A percentile compares a stretch with the other conserved stretches of the same genome.
phyloP scores from a whole-genome alignment of 2,888 invertebrate species.

The Apotomis turbidana region DNA sequence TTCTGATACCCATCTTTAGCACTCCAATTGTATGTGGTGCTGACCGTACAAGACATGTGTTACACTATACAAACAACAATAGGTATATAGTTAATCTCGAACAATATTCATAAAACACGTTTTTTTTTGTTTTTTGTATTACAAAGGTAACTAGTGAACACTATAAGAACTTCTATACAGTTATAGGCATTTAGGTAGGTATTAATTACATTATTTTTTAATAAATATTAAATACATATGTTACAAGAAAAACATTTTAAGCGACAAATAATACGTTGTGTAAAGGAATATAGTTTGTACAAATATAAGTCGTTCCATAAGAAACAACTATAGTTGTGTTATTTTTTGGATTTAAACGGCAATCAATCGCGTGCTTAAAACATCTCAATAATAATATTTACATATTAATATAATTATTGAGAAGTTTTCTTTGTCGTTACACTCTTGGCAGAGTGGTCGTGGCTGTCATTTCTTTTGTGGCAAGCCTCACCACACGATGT shows the following conservation, averaged over 20 bases:
- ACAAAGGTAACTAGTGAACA: slow-evolving; percentile 37
- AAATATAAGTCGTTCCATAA: too few species aligned
- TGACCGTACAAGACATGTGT: slow-evolving; percentile 12
- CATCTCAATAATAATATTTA: too few species aligned
- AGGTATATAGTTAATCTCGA: slow-evolving; percentile 26
- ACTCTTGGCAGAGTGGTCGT: too few species aligned
- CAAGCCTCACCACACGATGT: background rate
- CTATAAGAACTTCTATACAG: slow-evolving; percentile 36
- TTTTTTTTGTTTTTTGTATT: slow-evolving; percentile 21
- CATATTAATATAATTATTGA: too few species aligned
- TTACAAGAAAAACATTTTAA: slow-evolving; percentile 21
- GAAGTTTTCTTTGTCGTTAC: too few species aligned
- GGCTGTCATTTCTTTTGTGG: too few species aligned
- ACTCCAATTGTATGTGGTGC: background rate
- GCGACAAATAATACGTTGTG: background rate
- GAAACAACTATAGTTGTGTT: too few species aligned
- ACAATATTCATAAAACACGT: slow-evolving; percentile 26
- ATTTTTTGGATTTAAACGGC: too few species aligned
- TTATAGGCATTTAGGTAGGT: slow-evolving; percentile 33
- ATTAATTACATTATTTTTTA: background rate
- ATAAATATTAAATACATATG: slow-evolving; percentile 31
- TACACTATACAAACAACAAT: slow-evolving; percentile 32
- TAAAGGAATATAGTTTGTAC: background rate
- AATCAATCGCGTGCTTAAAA: too few species aligned
- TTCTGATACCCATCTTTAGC: too few species aligned